Conservation (phyloP, 1,140 invertebrate genomes). For the Leptopilina clavipes region DNA sequence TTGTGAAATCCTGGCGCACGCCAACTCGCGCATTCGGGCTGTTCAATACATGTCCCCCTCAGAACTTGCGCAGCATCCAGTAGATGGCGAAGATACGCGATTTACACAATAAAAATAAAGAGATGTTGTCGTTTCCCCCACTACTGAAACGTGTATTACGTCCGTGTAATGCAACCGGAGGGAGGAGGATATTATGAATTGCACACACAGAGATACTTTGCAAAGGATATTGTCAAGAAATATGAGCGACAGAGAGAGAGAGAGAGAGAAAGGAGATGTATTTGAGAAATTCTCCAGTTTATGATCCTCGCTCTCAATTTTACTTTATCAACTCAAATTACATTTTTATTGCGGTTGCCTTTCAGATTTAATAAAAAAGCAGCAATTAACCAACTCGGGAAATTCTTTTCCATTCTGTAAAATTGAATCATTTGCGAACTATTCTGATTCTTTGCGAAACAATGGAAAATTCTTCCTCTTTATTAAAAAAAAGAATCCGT, state of each 20-base stretch:
- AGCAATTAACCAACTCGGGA: too few species aligned
- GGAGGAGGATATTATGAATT: not conserved
- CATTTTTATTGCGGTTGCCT: not conserved
- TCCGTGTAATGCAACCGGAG: not conserved
- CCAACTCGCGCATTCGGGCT: constrained; percentile 72
- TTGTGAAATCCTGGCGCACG: constrained; percentile 72
- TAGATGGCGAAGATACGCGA: constrained; percentile 64
- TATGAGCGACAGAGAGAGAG: not conserved
- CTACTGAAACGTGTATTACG: constrained; percentile 22
- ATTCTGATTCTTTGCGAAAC: too few species aligned
- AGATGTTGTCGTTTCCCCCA: constrained; percentile 9
- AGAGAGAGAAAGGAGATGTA: not conserved
- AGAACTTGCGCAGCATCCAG: constrained; percentile 69
- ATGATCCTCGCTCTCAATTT: not conserved
- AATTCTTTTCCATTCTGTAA: too few species aligned
- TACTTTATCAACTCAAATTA: not conserved
- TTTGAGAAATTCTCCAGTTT: not conserved
- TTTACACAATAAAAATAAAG: constrained; percentile 33
- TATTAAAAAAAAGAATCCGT: too few species aligned
- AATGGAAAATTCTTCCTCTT: too few species aligned
- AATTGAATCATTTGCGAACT: too few species aligned
- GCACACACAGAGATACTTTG: constrained; percentile 10
- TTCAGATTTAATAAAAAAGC: not conserved
- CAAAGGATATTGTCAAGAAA: not conserved
- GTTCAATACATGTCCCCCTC: constrained; percentile 72